Evolutionary conservation across 2,888 invertebrate genomes (phyloP).

Genomic region (Perizoma flavofasciatum): DNA sequence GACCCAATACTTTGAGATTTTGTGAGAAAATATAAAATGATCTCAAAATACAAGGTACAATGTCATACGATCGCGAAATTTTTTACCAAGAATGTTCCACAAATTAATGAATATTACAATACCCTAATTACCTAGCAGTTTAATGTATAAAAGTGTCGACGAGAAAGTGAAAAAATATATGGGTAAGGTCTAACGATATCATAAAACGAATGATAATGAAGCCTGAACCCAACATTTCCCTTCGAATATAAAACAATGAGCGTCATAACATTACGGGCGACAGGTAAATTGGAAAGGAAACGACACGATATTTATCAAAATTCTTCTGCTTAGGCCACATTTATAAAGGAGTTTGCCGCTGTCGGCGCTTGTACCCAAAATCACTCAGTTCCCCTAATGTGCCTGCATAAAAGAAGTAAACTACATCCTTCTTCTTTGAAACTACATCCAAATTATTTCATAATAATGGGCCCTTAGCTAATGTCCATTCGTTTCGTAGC

Average conservation of each 20-base stretch:
- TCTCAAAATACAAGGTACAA: too few species aligned
- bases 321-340: slow-evolving; percentile 42
- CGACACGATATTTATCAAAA: slow-evolving; percentile 59
- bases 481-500: too few species aligned
- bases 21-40: too few species aligned
- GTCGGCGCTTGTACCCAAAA: not conserved
- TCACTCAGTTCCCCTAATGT: too few species aligned
- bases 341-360: not conserved
- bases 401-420: too few species aligned
- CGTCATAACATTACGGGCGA: slow-evolving; percentile 46
- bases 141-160: slow-evolving; percentile 6
- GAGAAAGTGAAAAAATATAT: slow-evolving; percentile 11
- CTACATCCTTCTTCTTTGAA: too few species aligned
- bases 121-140: slow-evolving; percentile 3
- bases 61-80: too few species aligned
- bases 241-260: slow-evolving; percentile 40
- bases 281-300: slow-evolving; percentile 59
- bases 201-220: slow-evolving; percentile 37
- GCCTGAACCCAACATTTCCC: slow-evolving; percentile 36
- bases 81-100: too few species aligned
- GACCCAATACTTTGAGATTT: too few species aligned
- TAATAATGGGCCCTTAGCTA: too few species aligned
- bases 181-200: slow-evolving; percentile 28
- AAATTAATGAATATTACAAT: too few species aligned
- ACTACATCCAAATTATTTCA: too few species aligned